These are phyloP conservation scores for Sylvia borin DNA, from an alignment of 2,797 vertebrate species.

Conservation along the genomic window DNA sequence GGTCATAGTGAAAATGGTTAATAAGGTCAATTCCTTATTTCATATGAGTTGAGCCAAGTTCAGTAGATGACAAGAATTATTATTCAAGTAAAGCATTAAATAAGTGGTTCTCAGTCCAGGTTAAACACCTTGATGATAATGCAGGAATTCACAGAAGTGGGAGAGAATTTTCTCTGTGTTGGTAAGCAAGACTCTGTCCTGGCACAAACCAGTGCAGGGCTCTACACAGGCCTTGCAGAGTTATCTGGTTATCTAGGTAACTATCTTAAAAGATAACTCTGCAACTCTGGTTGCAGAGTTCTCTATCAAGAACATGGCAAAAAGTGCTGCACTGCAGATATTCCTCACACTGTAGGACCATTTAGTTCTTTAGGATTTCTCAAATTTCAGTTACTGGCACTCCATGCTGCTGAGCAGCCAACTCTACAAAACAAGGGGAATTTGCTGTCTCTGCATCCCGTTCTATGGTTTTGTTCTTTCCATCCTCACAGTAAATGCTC, in stretches of 20 bases:
- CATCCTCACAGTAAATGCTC: neutral
- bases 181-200: neutral
- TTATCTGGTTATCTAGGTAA: neutral
- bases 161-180: neutral
- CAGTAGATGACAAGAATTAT: neutral
- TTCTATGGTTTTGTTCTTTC: neutral
- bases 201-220: neutral
- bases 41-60: neutral
- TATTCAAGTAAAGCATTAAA: neutral
- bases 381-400: neutral
- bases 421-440: neutral
- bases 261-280: no score
- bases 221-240: neutral
- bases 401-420: neutral
- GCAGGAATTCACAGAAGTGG: neutral
- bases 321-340: neutral
- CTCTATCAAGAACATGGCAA: neutral
- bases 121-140: neutral
- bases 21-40: neutral
- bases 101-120: neutral
- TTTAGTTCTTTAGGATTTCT: neutral
- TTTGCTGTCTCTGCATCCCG: slow-evolving; percentile 1
- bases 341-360: neutral
- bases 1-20: neutral
- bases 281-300: no score